Percentiles rank a stretch among this genome's conserved stretches.
phyloP scores from a whole-genome alignment of 2,888 invertebrate genomes.

The Polietes domitor region DNA sequence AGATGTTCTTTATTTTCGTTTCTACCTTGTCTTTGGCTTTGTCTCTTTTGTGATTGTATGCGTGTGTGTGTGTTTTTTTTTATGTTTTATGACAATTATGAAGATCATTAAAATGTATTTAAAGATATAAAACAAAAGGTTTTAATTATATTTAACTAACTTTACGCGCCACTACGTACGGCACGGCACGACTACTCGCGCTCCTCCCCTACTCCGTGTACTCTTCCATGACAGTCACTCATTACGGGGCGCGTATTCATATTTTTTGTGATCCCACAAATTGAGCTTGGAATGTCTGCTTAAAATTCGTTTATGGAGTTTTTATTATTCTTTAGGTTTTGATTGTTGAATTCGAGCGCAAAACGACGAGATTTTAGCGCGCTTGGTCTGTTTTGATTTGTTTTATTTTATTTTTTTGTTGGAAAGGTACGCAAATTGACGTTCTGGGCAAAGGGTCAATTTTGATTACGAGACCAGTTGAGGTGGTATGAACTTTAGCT shows the following conservation, averaged over 20 bases:
- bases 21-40: background rate
- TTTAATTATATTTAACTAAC: constrained; percentile 59
- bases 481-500: too few species aligned
- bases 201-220: background rate
- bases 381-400: too few species aligned
- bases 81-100: constrained; percentile 43
- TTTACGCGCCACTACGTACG: constrained; percentile 47
- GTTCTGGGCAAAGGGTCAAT: too few species aligned
- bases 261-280: background rate
- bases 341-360: too few species aligned
- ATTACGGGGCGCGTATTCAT: constrained; percentile 9
- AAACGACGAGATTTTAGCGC: too few species aligned
- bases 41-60: background rate
- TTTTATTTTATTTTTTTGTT: too few species aligned
- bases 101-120: constrained; percentile 60
- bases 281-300: background rate
- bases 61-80: constrained; percentile 29
- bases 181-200: background rate
- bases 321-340: background rate
- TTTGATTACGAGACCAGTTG: too few species aligned
- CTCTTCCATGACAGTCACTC: constrained; percentile 27
- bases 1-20: constrained; percentile 49
- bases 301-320: background rate
- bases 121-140: constrained; percentile 54
- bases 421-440: too few species aligned